These are phyloP conservation scores for Ormyrus thymus DNA, from an alignment of 2,888 invertebrate genomes.

Conservation along the genomic window DNA sequence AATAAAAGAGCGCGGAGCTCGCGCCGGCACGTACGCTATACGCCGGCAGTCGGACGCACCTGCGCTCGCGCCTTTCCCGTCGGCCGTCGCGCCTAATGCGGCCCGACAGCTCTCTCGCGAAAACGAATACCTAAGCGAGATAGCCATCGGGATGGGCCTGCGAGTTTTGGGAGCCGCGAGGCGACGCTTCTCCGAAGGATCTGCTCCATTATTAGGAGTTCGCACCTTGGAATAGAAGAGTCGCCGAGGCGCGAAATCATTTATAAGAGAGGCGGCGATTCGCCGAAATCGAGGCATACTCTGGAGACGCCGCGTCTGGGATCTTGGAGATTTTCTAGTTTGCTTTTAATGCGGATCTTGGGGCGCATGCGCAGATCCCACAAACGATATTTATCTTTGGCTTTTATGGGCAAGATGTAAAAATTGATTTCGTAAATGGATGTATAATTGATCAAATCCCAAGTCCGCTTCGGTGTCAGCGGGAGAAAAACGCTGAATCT, in stretches of 20 bases:
- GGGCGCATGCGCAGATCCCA: no score
- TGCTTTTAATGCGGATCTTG: no score
- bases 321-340: no score
- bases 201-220: conserved; percentile 35
- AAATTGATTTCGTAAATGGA: background rate
- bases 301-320: no score
- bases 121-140: background rate
- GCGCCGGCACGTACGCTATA: no score
- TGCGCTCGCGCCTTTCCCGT: conserved; percentile 44
- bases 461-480: background rate
- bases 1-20: background rate
- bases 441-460: background rate
- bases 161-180: no score
- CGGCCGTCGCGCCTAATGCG: conserved; percentile 56
- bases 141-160: background rate
- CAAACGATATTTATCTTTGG: no score
- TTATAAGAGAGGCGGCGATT: no score
- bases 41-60: conserved; percentile 22
- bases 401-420: no score
- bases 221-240: conserved; percentile 48
- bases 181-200: no score
- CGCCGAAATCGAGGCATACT: no score
- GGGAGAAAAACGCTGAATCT: background rate
- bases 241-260: conserved; percentile 22
- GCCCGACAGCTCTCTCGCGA: conserved; percentile 28